A percentile compares a stretch with the other conserved stretches of the same genome.
phyloP scores from a whole-genome alignment of 92 coral and sea anemone species.

The Umimayanthus kanabou region DNA sequence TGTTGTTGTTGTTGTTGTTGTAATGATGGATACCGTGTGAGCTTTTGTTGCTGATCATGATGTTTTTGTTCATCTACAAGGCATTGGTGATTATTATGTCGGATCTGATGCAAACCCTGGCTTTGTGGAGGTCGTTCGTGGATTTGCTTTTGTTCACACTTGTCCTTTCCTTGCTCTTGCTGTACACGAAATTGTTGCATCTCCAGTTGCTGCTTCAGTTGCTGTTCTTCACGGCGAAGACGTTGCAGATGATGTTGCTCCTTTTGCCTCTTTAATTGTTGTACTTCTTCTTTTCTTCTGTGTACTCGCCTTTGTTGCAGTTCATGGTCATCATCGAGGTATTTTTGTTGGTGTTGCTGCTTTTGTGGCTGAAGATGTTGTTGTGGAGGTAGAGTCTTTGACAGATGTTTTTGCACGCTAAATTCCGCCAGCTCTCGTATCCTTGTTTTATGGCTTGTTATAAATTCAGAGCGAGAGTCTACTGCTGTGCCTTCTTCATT shows the following conservation, averaged over 20 bases:
- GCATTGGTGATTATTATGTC: neutral
- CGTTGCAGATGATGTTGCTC: slow-evolving; percentile 44
- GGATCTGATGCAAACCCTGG: neutral
- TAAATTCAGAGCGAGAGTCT: neutral
- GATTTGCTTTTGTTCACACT: neutral
- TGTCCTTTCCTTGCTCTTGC: neutral
- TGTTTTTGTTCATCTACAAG: slow-evolving; percentile 3
- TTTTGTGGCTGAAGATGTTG: neutral
- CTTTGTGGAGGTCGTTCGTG: neutral
- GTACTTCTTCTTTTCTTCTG: slow-evolving; percentile 17
- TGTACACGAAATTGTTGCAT: slow-evolving; percentile 23
- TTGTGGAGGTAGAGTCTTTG: slow-evolving; percentile 4
- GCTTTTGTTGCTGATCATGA: neutral
- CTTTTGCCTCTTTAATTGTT: slow-evolving; percentile 27
- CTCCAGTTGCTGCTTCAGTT: slow-evolving; percentile 31
- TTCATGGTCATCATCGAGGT: slow-evolving; percentile 16
- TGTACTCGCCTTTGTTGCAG: slow-evolving; percentile 25
- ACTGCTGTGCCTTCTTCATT: neutral
- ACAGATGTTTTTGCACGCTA: slow-evolving; percentile 37
- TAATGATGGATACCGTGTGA: neutral
- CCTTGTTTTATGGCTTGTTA: slow-evolving; percentile 14
- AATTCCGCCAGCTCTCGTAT: slow-evolving; percentile 16
- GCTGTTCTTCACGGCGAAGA: slow-evolving; percentile 42
- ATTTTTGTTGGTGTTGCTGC: neutral
- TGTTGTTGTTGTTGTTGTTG: neutral